A percentile compares a stretch with the other conserved stretches of the same genome.
phyloP scores from a whole-genome alignment of 2,888 invertebrate genomes.

The Aleiodes testaceus region DNA sequence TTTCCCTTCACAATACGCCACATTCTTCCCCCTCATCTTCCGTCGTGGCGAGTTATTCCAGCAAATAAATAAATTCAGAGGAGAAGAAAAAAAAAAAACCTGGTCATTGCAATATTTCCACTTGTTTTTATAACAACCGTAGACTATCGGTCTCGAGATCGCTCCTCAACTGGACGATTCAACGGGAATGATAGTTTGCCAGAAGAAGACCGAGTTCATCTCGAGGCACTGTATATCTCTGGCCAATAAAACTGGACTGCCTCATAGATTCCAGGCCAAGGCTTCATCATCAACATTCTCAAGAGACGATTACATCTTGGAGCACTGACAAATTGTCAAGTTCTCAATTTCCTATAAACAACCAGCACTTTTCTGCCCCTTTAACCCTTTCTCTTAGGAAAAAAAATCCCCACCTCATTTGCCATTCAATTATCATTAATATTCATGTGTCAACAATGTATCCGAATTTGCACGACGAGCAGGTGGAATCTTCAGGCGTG shows the following conservation, averaged over 20 bases:
- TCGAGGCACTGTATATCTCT: conserved; percentile 31
- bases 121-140: conserved; percentile 19
- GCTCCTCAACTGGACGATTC: conserved; percentile 42
- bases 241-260: conserved; percentile 46
- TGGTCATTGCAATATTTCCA: conserved; percentile 44
- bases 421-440: not conserved
- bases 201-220: conserved; percentile 44
- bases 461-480: not conserved
- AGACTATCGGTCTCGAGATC: conserved; percentile 31
- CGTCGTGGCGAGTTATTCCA: conserved; percentile 35
- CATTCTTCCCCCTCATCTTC: conserved; percentile 29
- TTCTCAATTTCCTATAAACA: conserved; percentile 4
- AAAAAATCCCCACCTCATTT: not conserved
- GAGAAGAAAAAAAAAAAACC: not conserved
- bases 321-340: conserved; percentile 26
- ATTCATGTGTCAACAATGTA: not conserved
- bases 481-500: not conserved
- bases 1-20: conserved; percentile 43
- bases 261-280: conserved; percentile 45
- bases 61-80: conserved; percentile 28
- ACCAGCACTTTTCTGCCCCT: no score
- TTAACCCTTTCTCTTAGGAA: not conserved
- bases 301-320: conserved; percentile 29
- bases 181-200: conserved; percentile 40
- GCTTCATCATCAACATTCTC: conserved; percentile 33